Evolutionary conservation across 2,888 invertebrate genomes (phyloP).

Genomic region (Ephialtes manifestator): DNA sequence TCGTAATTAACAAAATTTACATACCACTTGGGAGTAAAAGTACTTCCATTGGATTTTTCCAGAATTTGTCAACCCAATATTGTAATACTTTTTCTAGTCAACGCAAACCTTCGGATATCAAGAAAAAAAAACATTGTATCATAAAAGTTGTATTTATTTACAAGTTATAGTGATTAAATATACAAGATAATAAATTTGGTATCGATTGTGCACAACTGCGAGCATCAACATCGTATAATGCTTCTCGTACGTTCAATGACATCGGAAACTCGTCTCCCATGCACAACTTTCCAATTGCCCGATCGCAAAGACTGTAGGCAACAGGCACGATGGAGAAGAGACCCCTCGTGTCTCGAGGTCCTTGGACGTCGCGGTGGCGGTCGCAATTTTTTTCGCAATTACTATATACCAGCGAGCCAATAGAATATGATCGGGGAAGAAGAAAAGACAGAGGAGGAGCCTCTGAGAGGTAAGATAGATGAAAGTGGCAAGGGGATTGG

Average conservation of each 20-base stretch:
- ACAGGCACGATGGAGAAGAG: conserved; percentile 8
- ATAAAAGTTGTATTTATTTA: too few relatives aligned
- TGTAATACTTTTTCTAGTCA: too few relatives aligned
- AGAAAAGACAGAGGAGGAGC: conserved; percentile 13
- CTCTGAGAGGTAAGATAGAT: conserved; percentile 24
- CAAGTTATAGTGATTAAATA: background rate
- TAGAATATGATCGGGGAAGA: conserved; percentile 44
- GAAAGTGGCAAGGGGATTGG: conserved; percentile 27
- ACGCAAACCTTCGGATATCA: too few relatives aligned
- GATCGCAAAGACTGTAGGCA: conserved; percentile 21
- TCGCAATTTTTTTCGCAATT: conserved; percentile 53
- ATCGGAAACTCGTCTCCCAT: conserved; percentile 56
- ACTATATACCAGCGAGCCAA: conserved; percentile 39
- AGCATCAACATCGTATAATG: conserved; percentile 24
- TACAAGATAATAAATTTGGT: conserved; percentile 8
- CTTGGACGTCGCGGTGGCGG: conserved; percentile 35
- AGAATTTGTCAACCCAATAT: too few relatives aligned
- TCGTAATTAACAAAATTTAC: too few relatives aligned
- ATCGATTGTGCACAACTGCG: background rate
- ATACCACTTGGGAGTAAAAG: too few relatives aligned
- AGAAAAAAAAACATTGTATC: too few relatives aligned
- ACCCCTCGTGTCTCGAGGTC: conserved; percentile 14
- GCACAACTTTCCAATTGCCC: conserved; percentile 42
- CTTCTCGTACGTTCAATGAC: conserved; percentile 54
- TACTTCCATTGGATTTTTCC: too few relatives aligned